Percentiles rank a stretch among this genome's conserved stretches.
These are phyloP conservation scores for Zygothrica quintamaculata DNA, from an alignment of 2,888 invertebrate genomes.

Conservation along the genomic window DNA sequence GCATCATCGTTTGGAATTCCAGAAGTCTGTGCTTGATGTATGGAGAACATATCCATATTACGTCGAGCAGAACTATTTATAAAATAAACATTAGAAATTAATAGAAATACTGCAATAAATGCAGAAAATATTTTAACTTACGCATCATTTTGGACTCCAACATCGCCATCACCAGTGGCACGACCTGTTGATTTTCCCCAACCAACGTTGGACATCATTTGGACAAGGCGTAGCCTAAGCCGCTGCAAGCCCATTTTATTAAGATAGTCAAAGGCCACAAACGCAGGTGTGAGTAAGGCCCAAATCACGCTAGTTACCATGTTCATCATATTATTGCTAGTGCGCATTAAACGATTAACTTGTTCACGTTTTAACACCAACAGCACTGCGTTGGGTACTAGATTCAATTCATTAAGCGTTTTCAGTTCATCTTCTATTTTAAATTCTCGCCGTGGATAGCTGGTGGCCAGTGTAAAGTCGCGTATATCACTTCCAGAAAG, in stretches of 20 bases:
- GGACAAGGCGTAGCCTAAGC: constrained; percentile 38
- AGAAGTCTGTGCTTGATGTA: constrained; percentile 48
- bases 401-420: constrained; percentile 92
- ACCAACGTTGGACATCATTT: constrained; percentile 40
- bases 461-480: constrained; percentile 93
- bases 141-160: constrained; percentile 56
- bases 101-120: background rate
- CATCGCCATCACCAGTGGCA: background rate
- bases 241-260: constrained; percentile 66
- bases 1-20: background rate
- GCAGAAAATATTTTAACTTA: constrained; percentile 56
- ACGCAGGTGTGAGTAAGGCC: constrained; percentile 81
- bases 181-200: constrained; percentile 23
- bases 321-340: constrained; percentile 66
- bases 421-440: constrained; percentile 93
- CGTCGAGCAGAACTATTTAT: constrained; percentile 77
- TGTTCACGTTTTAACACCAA: constrained; percentile 53
- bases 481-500: constrained; percentile 47
- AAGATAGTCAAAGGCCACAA: constrained; percentile 77
- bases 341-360: constrained; percentile 53
- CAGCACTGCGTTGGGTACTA: constrained; percentile 87
- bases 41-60: constrained; percentile 76
- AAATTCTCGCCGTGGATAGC: constrained; percentile 95
- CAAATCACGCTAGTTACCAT: constrained; percentile 82
- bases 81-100: background rate